Conservation (phyloP, 2,797 vertebrate species). For the Gymnodraco acuticeps region DNA sequence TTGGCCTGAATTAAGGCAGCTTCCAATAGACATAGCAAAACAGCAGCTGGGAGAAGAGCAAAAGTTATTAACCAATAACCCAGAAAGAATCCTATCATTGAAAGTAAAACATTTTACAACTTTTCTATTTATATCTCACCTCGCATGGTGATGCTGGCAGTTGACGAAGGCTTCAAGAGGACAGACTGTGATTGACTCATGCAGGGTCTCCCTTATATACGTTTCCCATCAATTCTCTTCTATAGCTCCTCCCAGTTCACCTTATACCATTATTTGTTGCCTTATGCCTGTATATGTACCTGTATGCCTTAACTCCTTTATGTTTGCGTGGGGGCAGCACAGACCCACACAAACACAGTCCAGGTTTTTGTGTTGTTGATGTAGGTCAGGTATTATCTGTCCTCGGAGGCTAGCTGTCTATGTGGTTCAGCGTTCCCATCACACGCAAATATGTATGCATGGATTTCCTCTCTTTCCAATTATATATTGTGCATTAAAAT, state of each 20-base stretch:
- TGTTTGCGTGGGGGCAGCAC: conserved; percentile 9
- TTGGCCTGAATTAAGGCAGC: conserved; percentile 16
- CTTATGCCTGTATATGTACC: not conserved
- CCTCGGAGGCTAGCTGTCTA: conserved; percentile 1
- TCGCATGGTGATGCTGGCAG: conserved; percentile 64
- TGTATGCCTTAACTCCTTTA: not conserved
- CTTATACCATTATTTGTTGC: not conserved
- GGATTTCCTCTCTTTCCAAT: not conserved
- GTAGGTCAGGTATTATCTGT: conserved; percentile 57
- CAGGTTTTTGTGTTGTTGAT: conserved; percentile 50
- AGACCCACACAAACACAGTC: not conserved
- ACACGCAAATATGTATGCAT: not conserved
- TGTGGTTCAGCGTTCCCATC: conserved; percentile 23
- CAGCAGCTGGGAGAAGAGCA: conserved; percentile 50
- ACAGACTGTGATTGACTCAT: conserved; percentile 1
- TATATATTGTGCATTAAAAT: not conserved
- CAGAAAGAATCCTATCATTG: not conserved
- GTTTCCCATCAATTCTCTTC: not conserved
- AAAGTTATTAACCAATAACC: not conserved
- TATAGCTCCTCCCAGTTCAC: conserved; percentile 40
- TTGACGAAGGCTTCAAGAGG: conserved; percentile 14
- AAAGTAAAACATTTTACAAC: not conserved
- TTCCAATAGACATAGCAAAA: conserved; percentile 71
- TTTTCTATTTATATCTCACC: conserved; percentile 61
- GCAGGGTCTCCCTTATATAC: conserved; percentile 35